Conservation (phyloP, 2,888 invertebrate genomes). For the Philhelius pedissequus region DNA sequence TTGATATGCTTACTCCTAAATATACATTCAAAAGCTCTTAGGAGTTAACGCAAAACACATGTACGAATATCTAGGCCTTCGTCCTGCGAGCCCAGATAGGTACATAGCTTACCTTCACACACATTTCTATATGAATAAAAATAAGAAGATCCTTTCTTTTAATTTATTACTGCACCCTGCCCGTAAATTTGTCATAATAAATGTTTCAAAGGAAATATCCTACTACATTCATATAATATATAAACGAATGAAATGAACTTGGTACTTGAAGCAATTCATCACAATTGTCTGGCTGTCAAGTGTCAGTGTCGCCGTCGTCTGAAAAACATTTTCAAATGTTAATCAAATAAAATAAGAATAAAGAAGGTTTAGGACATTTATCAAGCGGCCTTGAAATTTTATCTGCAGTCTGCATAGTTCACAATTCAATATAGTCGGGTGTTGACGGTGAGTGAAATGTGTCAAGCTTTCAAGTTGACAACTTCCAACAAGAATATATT, state of each 20-base stretch:
- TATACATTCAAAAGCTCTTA: neutral
- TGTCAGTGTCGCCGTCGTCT: too few relatives aligned
- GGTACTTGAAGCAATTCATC: neutral
- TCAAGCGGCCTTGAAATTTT: neutral
- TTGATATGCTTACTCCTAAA: neutral
- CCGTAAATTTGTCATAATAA: neutral
- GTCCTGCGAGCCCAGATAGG: neutral
- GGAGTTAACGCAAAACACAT: neutral
- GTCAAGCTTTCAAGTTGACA: too few relatives aligned
- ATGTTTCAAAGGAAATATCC: neutral
- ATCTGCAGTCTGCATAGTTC: too few relatives aligned
- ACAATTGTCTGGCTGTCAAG: neutral
- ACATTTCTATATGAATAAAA: too few relatives aligned
- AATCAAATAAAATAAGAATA: neutral
- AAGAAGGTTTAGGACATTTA: too few relatives aligned
- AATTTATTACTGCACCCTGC: neutral
- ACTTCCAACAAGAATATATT: too few relatives aligned
- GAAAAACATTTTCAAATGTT: neutral
- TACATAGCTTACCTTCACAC: too few relatives aligned
- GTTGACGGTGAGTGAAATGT: too few relatives aligned
- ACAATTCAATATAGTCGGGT: too few relatives aligned
- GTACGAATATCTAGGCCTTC: neutral
- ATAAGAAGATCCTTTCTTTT: too few relatives aligned
- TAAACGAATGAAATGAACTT: neutral
- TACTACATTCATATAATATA: too few relatives aligned